A percentile compares a stretch with the other conserved stretches of the same genome.
Evolutionary conservation across 2,113 vertebrate genomes (phyloP).

Genomic region (Bubo blakistoni): DNA sequence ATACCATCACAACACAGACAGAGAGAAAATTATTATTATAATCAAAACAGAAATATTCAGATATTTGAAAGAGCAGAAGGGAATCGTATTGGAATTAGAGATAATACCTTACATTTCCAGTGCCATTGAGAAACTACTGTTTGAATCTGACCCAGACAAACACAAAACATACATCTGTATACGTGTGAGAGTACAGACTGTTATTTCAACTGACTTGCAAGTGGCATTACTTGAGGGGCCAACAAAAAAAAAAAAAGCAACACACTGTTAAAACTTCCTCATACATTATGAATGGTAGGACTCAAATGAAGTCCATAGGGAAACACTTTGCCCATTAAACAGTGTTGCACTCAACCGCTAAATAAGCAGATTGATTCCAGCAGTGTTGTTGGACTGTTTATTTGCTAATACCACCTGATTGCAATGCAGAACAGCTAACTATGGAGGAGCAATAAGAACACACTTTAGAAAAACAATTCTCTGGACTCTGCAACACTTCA

Average conservation of each 20-base stretch:
- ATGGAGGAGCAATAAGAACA: neutral
- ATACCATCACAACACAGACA: neutral
- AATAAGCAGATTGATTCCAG: neutral
- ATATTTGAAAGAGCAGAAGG: neutral
- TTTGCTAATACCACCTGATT: neutral
- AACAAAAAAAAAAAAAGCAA: neutral
- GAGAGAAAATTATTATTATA: neutral
- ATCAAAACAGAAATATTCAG: neutral
- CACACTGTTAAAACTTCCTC: neutral
- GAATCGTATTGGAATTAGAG: neutral
- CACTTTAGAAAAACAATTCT: neutral
- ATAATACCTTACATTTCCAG: neutral
- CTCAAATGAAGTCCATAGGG: neutral
- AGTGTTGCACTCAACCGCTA: neutral
- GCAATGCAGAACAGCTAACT: neutral
- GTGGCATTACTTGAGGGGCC: neutral
- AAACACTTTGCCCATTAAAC: neutral
- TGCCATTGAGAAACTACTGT: neutral
- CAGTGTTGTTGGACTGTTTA: neutral
- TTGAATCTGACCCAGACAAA: neutral
- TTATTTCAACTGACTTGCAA: neutral
- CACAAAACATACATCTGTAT: neutral
- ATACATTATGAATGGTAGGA: neutral
- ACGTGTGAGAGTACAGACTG: neutral
- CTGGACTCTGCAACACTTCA: neutral